A percentile compares a stretch with the other conserved stretches of the same genome.
Conservation (phyloP, 2,797 vertebrate species). For the Sebastes vulpes region DNA sequence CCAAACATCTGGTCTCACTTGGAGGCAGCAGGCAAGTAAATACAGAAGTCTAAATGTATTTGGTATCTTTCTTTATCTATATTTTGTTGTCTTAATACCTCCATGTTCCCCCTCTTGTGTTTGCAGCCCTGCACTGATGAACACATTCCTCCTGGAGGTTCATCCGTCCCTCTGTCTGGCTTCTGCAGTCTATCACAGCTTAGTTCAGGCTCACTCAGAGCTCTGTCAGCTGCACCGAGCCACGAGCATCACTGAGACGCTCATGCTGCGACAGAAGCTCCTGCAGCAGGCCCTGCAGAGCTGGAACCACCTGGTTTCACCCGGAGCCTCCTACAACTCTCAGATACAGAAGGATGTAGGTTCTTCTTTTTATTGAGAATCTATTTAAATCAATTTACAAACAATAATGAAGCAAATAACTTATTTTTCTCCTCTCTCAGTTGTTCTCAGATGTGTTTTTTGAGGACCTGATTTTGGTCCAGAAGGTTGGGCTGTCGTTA, state of each 20-base stretch:
- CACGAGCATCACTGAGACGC: conserved; percentile 45
- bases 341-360: conserved; percentile 82
- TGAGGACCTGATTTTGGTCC: conserved; percentile 80
- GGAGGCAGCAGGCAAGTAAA: conserved; percentile 78
- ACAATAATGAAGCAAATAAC: not conserved
- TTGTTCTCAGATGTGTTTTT: conserved; percentile 83
- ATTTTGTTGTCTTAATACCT: not conserved
- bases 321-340: conserved; percentile 72
- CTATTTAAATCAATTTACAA: not conserved
- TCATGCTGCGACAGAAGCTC: conserved; percentile 72
- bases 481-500: conserved; percentile 68
- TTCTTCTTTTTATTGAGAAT: not conserved
- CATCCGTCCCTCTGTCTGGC: conserved; percentile 85
- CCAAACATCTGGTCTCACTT: conserved; percentile 83
- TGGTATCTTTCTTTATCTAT: not conserved
- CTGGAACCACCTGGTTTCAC: conserved; percentile 63
- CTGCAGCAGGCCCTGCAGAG: conserved; percentile 72
- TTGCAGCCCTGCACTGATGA: conserved; percentile 81
- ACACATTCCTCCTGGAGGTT: conserved; percentile 84
- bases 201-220: conserved; percentile 73
- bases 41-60: not conserved
- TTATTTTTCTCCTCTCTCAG: conserved; percentile 45
- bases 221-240: conserved; percentile 71
- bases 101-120: not conserved
- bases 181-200: conserved; percentile 65